A percentile compares a stretch with the other conserved stretches of the same genome.
Conservation (phyloP, 2,888 invertebrate species). For the Epistrophe eligans region DNA sequence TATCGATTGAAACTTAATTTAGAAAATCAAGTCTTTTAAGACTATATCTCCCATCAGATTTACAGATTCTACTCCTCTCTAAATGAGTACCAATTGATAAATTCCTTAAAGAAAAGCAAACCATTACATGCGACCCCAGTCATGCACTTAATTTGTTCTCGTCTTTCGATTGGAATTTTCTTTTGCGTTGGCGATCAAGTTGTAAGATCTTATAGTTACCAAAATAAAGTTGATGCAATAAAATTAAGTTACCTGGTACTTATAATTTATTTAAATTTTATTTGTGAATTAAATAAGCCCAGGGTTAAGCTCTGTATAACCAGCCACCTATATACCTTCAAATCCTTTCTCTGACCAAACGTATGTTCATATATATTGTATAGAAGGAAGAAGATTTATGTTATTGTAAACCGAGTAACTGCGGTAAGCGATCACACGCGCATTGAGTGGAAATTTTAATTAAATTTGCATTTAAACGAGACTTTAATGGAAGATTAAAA, state of each 20-base stretch:
- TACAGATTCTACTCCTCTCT: no score
- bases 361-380: no score
- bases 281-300: slow-evolving; percentile 34
- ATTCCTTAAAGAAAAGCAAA: background rate
- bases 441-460: slow-evolving; percentile 65
- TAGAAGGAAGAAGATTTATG: slow-evolving; percentile 40
- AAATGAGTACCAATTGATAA: no score
- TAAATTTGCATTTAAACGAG: slow-evolving; percentile 68
- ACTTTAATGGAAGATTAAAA: slow-evolving; percentile 39
- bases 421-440: slow-evolving; percentile 33
- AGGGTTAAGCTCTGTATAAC: slow-evolving; percentile 29
- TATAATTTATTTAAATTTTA: slow-evolving; percentile 61
- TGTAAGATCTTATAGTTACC: slow-evolving; percentile 47
- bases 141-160: background rate
- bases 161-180: slow-evolving; percentile 7
- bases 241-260: slow-evolving; percentile 37
- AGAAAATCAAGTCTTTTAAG: no score
- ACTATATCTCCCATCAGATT: no score
- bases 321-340: background rate
- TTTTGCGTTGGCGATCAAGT: slow-evolving; percentile 72
- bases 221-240: slow-evolving; percentile 54
- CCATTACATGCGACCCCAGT: background rate
- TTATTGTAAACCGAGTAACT: slow-evolving; percentile 2
- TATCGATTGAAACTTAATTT: no score
- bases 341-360: slow-evolving; percentile 60